Base-by-base conservation (phyloP, 2,797 vertebrate species). In the Enteromius paludinosus region DNA sequence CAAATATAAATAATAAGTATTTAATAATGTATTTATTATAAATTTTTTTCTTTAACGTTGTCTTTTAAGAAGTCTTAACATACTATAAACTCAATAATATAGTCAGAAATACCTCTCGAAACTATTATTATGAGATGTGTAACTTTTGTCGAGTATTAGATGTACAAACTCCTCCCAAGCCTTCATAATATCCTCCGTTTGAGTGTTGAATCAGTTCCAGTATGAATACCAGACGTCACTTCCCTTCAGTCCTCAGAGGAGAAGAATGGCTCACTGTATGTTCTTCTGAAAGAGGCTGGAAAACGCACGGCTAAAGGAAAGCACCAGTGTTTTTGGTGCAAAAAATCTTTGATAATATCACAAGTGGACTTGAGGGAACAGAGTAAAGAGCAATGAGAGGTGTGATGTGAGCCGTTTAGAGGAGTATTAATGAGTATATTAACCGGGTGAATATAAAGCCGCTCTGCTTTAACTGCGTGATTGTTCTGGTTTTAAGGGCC, bases 341-440 rank as follows among this genome's bases (percentile, higher is more conserved):
- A 14, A 70, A 70, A 43, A 47, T 14, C 49, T 43, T 28, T 15
- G 41, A 25, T 45, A 56, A 56, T 28, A 59, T 59, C 59, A 33
- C 20, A 71, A 71, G 17, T 6, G 38, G 78, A 56, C 65, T 20
- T 61, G 3, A 33, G 52, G 78, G 78, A 25, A 59, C 47, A 70
- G 35, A 43, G 18, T 30, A 14, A 41, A 69, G 70, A 23, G 52
- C 18, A n/a, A 59, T 59, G 68, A 59, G 65, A 45, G 35, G 18
- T 61, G 7, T 23, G 66, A 79, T 70, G 12, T 30, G 49, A 79
- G 49, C 66, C 14, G 7, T 59, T 69, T 79, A 70, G 59, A 59
- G 66, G 20, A 41, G 41, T 17, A 45, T 70, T 61, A 80, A 82
- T 38, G 61, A 71, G 41, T 41, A 10, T 66, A 76, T 74, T 74